phyloP scores from a whole-genome alignment of 2,797 vertebrate species.

The Cynodonichthys magdalenae region DNA sequence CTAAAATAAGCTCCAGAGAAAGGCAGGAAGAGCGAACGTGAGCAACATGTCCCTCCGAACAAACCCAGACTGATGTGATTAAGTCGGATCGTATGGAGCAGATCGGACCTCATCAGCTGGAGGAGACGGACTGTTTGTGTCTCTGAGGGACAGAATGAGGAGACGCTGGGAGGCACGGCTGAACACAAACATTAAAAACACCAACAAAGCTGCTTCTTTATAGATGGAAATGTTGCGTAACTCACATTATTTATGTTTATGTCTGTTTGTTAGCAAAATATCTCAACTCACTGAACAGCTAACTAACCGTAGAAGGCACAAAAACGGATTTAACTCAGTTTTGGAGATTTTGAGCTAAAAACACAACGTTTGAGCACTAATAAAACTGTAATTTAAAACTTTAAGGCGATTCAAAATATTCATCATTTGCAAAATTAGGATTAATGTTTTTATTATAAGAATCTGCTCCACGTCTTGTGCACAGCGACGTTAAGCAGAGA shows the following conservation, averaged over 20 bases:
- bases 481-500: constrained; percentile 20
- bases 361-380: too few relatives aligned
- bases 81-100: constrained; percentile 44
- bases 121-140: constrained; percentile 27
- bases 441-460: too few relatives aligned
- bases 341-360: too few relatives aligned
- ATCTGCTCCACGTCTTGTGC: too few relatives aligned
- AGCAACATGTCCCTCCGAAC: constrained; percentile 28
- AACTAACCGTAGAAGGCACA: too few relatives aligned
- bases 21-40: constrained; percentile 4
- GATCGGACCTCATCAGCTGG: constrained; percentile 30
- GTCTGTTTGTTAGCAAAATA: neutral
- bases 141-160: constrained; percentile 41
- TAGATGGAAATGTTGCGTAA: neutral
- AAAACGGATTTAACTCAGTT: too few relatives aligned
- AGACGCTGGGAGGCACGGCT: neutral
- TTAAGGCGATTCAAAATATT: too few relatives aligned
- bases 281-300: too few relatives aligned
- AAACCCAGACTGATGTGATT: constrained; percentile 49
- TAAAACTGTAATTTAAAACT: too few relatives aligned
- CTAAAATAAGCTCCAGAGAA: constrained; percentile 15
- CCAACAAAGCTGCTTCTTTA: neutral
- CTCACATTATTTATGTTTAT: neutral
- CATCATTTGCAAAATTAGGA: too few relatives aligned
- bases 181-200: neutral